Conservation (phyloP, 2,797 vertebrate genomes). For the Hippoglossus hippoglossus region DNA sequence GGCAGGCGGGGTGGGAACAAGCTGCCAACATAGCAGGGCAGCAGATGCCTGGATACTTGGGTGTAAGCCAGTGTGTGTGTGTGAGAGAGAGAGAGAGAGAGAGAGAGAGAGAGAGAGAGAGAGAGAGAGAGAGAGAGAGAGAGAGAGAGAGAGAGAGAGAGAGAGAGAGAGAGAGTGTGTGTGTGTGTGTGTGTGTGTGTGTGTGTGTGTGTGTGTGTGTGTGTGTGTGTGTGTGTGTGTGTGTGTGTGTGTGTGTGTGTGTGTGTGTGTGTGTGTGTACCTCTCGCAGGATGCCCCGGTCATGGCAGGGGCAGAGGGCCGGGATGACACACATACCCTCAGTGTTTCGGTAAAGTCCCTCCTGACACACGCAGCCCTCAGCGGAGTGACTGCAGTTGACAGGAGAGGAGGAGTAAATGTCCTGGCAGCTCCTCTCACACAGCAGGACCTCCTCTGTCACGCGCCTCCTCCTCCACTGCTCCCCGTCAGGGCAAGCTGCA, state of each 20-base stretch:
- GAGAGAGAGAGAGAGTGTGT: too few species aligned
- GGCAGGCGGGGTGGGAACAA: slow-evolving; percentile 35
- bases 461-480: slow-evolving; percentile 84
- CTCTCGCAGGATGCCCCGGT: slow-evolving; percentile 70
- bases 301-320: slow-evolving; percentile 87
- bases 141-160: too few species aligned
- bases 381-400: slow-evolving; percentile 77
- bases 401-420: slow-evolving; percentile 71
- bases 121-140: too few species aligned
- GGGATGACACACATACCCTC: slow-evolving; percentile 83
- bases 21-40: slow-evolving; percentile 28
- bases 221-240: slow-evolving; percentile 7
- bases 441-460: slow-evolving; percentile 3
- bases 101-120: too few species aligned
- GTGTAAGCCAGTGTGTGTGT: slow-evolving; percentile 5
- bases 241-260: slow-evolving; percentile 10
- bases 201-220: background rate
- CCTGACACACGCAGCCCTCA: slow-evolving; percentile 85
- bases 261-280: slow-evolving; percentile 44
- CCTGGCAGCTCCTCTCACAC: slow-evolving; percentile 87
- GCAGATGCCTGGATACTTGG: slow-evolving; percentile 35
- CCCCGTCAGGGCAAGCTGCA: slow-evolving; percentile 85
- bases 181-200: background rate
- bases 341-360: slow-evolving; percentile 82
- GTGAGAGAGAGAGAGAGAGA: too few species aligned